Evolutionary conservation across 2,888 invertebrate species (phyloP), one percentile per base, ranked within the genome.

Genomic region (Polyommatus iphigenia): DNA sequence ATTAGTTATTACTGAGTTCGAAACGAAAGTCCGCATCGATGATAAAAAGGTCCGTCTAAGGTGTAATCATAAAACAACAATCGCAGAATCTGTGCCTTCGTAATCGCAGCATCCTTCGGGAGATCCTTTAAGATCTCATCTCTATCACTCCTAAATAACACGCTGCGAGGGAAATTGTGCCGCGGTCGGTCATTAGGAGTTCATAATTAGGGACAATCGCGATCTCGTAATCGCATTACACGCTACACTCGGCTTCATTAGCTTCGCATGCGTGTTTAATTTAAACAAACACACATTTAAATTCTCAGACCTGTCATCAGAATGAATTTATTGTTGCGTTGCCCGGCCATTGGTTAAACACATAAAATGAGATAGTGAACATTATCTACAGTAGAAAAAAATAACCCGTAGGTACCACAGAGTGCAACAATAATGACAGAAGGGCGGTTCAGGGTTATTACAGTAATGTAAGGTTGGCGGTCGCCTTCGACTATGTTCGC

Each of bases 341-440:
- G n/a, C 57, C 32, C 72, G 41, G 77, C 2, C 77, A 54, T 72
- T 59, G 46, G 24, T 67, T 78, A 78, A 76, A 78, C 71, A 76
- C 78, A 75, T 59, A 77, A 79, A 79, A 79, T 78, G 77, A 79
- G 77, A 79, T 54, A 76, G 71, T 75, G 77, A 80, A 78, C 76
- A 79, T 77, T 77, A 76, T 75, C 79, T 62, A 46, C 29, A 57
- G 76, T n/a, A 73, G 79, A 78, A 79, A 78, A 76, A 88, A 87
- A 87, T 84, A 84, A 82, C 86, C 86, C 87, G 89, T 87, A 89
- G 88, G 86, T 87, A 89, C 87, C 85, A 84, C 87, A 89, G 91
- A 90, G 90, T 90, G 89, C 89, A 90, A 87, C 84, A 90, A 87
- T 93, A 92, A 93, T 92, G 91, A 92, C 91, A 92, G 90, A 87